Base-by-base conservation (phyloP, 37 sponge, comb jelly and placozoan genomes). In the Amphimedon queenslandica region DNA sequence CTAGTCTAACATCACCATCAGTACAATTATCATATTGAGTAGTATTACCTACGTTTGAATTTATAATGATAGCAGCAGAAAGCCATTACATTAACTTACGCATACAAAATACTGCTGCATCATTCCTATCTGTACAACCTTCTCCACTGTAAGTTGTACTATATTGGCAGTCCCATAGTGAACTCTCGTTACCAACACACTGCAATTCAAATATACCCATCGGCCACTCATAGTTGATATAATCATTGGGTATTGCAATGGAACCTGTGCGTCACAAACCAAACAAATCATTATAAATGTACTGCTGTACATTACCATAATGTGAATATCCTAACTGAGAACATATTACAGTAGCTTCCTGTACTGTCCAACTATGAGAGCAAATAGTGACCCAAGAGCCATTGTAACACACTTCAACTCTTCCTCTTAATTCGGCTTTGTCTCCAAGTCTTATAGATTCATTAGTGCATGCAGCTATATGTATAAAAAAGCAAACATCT, bases 321-420 rank as follows among this genome's bases (percentile, higher is more conserved):
- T 31, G 69, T 34, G 69, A 67, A 67, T 67, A 67, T 37, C 37
- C 69, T 23, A 67, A 16, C 23, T 37, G 37, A 34, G 39, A 39
- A 37, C 69, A 67, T 6, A 35, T 35, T 28, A 67, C 69, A 37
- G 36, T 39, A 8, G 69, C 69, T 39, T 67, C 69, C 33, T 67
- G 6, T 27, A 35, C 40, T 27, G 39, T 67, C 69, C 69, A 67
- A 28, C 6, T 18, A 34, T 67, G 33, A 67, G 33, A 31, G 20
- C 69, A 67, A 37, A 67, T 34, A 3, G 69, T 67, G 30, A 31
- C 69, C 37, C 37, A 67, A 18, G 37, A 28, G 6, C 69, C 69
- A 23, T 37, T 37, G n/a, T 35, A 4, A 34, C 69, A 67, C 69
- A 67, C 69, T 16, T 67, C 69, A 27, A 67, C 69, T 37, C 69